Evolutionary conservation across 2,888 invertebrate species (phyloP).

Genomic region (Entomobrya multifasciata): DNA sequence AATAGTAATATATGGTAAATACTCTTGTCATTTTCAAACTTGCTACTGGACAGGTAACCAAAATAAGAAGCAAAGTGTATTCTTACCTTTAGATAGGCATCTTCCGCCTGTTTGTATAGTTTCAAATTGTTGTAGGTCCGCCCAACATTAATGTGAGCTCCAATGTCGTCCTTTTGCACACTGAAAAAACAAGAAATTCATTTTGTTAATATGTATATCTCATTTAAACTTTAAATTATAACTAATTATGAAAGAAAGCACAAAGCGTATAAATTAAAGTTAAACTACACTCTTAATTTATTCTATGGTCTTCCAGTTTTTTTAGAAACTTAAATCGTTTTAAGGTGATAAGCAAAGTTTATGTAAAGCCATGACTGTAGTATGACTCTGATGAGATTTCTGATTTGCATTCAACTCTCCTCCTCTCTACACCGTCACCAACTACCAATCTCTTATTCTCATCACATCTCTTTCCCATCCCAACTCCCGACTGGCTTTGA

Average conservation of each 20-base stretch:
- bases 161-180: constrained; percentile 97
- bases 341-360: too few species aligned
- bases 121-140: constrained; percentile 96
- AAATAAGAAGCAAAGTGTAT: not conserved
- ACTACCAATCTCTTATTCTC: not conserved
- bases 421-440: not conserved
- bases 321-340: too few species aligned
- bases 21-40: too few species aligned
- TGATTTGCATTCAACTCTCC: constrained; percentile 23
- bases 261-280: not conserved
- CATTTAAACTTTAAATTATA: not conserved
- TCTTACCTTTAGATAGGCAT: constrained; percentile 90
- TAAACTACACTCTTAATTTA: too few species aligned
- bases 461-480: not conserved
- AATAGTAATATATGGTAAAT: not conserved
- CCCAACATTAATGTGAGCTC: constrained; percentile 98
- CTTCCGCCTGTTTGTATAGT: constrained; percentile 93
- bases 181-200: constrained; percentile 80
- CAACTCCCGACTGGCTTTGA: too few species aligned
- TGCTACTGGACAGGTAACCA: constrained; percentile 5
- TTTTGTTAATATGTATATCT: not conserved
- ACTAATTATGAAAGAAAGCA: not conserved
- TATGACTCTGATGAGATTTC: not conserved
- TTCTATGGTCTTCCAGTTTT: too few species aligned
- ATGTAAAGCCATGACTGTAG: not conserved